Conservation (phyloP, 92 coral and sea anemone genomes). For the Phenganax subtilis region DNA sequence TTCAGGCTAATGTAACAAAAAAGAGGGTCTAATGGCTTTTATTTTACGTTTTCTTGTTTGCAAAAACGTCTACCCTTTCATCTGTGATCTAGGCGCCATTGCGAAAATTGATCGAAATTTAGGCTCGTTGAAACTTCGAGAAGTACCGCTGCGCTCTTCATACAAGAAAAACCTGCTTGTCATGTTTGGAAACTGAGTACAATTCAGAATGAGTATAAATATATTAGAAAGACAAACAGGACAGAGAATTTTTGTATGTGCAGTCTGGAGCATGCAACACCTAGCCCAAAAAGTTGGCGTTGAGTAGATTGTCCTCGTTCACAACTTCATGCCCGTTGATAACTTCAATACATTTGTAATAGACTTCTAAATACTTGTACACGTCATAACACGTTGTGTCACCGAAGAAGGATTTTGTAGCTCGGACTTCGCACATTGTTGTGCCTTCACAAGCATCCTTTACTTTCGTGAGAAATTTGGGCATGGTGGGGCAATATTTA, state of each 20-base stretch:
- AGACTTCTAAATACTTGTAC: constrained; percentile 98
- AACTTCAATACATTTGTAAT: constrained; percentile 99
- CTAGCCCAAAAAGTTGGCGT: constrained; percentile 95
- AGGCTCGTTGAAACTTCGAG: constrained; percentile 30
- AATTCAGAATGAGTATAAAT: constrained; percentile 45
- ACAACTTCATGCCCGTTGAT: constrained; percentile 99
- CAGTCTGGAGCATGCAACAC: constrained; percentile 28
- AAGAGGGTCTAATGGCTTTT: not conserved
- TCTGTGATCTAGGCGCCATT: not conserved
- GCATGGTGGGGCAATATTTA: constrained; percentile 94
- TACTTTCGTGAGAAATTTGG: constrained; percentile 92
- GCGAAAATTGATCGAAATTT: not conserved
- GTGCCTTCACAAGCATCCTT: constrained; percentile 99
- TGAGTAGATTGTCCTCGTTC: constrained; percentile 96
- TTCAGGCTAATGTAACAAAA: constrained; percentile 20
- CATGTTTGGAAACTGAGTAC: constrained; percentile 37
- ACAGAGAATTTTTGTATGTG: constrained; percentile 4
- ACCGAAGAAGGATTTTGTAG: constrained; percentile 97
- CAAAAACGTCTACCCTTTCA: constrained; percentile 8
- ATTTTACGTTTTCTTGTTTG: constrained; percentile 1
- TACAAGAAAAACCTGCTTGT: constrained; percentile 22
- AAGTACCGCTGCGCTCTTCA: not conserved
- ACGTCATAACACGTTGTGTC: constrained; percentile 72
- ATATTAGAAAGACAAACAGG: constrained; percentile 38
- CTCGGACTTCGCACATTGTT: constrained; percentile 96